Conservation (phyloP, 1,140 invertebrate species). For the Calephelis virginiensis region DNA sequence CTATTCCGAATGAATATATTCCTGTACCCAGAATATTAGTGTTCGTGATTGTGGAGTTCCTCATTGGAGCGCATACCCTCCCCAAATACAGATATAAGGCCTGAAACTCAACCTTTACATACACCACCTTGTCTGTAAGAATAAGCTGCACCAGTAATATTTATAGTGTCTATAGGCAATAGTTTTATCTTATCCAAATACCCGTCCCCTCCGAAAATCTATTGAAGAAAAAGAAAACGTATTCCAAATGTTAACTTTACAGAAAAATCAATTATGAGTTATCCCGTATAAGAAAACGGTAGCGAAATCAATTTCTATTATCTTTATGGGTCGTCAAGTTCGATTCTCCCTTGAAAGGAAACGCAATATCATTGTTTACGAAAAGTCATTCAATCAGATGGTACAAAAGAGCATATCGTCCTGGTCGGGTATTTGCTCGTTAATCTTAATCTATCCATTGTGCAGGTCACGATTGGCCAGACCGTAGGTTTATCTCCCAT, state of each 20-base stretch:
- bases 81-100: no score
- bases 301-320: conserved; percentile 43
- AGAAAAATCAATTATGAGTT: neutral
- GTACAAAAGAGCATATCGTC: conserved; percentile 61
- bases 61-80: no score
- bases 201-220: no score
- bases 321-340: conserved; percentile 38
- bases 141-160: no score
- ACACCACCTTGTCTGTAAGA: no score
- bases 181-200: no score
- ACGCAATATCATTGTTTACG: conserved; percentile 63
- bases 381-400: conserved; percentile 68
- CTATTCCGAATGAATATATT: no score
- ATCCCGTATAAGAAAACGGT: conserved; percentile 3
- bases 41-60: no score
- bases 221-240: neutral
- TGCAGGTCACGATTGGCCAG: conserved; percentile 51
- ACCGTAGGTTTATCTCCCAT: conserved; percentile 32
- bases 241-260: neutral
- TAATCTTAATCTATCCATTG: conserved; percentile 64
- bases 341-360: conserved; percentile 37
- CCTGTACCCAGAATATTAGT: no score
- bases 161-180: no score
- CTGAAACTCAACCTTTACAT: no score
- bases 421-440: conserved; percentile 48